A percentile compares a stretch with the other conserved stretches of the same genome.
These are phyloP conservation scores for Apis dorsata DNA, from an alignment of 1,140 invertebrate genomes.

Conservation along the genomic window DNA sequence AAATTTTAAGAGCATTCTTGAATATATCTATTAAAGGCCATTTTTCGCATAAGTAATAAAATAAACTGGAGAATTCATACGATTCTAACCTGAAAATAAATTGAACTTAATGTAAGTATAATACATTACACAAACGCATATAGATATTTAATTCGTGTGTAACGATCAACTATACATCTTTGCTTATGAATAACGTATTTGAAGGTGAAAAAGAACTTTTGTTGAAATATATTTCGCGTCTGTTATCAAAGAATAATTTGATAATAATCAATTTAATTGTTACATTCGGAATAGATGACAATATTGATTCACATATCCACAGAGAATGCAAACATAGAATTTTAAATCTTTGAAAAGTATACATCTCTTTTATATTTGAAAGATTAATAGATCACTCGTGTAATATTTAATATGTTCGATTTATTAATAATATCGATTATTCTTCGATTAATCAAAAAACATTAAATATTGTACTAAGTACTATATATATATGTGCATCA, in stretches of 20 bases:
- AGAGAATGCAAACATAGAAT: no score
- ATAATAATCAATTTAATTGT: no score
- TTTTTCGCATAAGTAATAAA: constrained; percentile 31
- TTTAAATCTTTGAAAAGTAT: no score
- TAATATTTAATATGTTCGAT: background rate
- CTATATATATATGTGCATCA: no score
- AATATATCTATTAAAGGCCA: constrained; percentile 35
- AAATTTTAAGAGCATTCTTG: constrained; percentile 45
- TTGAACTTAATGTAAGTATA: background rate
- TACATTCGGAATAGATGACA: no score
- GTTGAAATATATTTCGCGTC: no score
- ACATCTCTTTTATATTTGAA: background rate
- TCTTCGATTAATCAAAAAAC: constrained; percentile 35
- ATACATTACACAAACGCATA: background rate
- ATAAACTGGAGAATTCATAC: constrained; percentile 6
- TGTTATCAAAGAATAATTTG: no score
- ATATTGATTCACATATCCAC: no score
- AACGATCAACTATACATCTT: no score
- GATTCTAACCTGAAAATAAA: background rate
- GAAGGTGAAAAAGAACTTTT: no score
- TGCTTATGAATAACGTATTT: no score
- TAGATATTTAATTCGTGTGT: background rate
- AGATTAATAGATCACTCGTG: constrained; percentile 6
- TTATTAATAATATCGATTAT: constrained; percentile 42
- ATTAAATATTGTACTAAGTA: background rate